phyloP scores from a whole-genome alignment of 2,113 vertebrate species.

The Puma concolor region DNA sequence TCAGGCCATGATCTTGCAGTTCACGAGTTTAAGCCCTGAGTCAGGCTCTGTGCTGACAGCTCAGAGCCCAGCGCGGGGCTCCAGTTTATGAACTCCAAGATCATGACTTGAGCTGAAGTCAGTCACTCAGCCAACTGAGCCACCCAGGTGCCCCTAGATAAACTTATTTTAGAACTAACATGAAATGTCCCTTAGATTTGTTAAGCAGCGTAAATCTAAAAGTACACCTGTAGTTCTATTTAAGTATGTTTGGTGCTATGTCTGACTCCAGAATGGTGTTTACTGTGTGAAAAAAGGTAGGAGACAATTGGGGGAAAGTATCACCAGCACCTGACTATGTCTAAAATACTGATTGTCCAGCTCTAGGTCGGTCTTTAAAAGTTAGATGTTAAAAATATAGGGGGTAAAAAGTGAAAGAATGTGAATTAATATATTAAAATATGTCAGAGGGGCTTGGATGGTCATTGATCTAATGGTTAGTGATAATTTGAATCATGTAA shows the following conservation, averaged over 20 bases:
- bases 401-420: background rate
- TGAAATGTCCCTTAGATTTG: background rate
- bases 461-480: background rate
- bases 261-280: conserved; percentile 5
- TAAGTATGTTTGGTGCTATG: background rate
- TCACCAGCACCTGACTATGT: background rate
- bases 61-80: too few species aligned
- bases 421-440: background rate
- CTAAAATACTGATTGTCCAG: background rate
- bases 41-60: too few species aligned
- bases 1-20: too few species aligned
- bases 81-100: too few species aligned
- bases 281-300: background rate
- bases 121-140: too few species aligned
- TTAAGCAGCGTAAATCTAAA: background rate
- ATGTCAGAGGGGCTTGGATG: background rate
- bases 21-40: too few species aligned
- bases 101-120: too few species aligned
- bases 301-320: background rate
- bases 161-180: conserved; percentile 37
- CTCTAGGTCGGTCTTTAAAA: background rate
- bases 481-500: background rate
- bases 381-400: background rate
- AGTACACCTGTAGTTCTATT: background rate
- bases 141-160: background rate